Conservation (phyloP, 2,888 invertebrate species). For the Oscheius sp. region DNA sequence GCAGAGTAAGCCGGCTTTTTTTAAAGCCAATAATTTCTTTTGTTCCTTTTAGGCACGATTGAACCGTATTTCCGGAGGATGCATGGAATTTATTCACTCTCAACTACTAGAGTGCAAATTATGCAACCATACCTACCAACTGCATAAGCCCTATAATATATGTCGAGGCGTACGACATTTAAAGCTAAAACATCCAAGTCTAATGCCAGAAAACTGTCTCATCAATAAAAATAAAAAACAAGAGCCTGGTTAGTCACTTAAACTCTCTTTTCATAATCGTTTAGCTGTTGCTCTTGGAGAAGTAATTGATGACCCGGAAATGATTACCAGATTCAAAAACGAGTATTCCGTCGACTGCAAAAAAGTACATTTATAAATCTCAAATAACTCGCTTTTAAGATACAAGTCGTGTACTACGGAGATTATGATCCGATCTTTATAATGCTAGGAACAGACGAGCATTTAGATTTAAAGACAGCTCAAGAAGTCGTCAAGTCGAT, state of each 20-base stretch:
- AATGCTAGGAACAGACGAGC: no score
- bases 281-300: conserved; percentile 33
- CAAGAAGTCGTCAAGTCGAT: no score
- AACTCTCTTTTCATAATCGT: background rate
- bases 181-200: background rate
- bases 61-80: background rate
- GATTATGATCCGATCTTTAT: no score
- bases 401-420: no score
- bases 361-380: no score
- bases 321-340: conserved; percentile 41
- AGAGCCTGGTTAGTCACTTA: background rate
- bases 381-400: no score
- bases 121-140: background rate
- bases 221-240: conserved; percentile 17
- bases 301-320: conserved; percentile 47
- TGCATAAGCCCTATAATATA: background rate
- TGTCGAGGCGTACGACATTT: background rate
- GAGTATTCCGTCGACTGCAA: conserved; percentile 48
- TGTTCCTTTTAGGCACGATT: background rate
- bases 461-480: no score
- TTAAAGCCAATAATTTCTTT: background rate
- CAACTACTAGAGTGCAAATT: background rate
- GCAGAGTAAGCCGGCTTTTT: background rate
- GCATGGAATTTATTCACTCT: background rate
- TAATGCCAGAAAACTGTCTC: background rate